phyloP scores from a whole-genome alignment of 2,113 vertebrate genomes.

The Engystomops pustulosus region DNA sequence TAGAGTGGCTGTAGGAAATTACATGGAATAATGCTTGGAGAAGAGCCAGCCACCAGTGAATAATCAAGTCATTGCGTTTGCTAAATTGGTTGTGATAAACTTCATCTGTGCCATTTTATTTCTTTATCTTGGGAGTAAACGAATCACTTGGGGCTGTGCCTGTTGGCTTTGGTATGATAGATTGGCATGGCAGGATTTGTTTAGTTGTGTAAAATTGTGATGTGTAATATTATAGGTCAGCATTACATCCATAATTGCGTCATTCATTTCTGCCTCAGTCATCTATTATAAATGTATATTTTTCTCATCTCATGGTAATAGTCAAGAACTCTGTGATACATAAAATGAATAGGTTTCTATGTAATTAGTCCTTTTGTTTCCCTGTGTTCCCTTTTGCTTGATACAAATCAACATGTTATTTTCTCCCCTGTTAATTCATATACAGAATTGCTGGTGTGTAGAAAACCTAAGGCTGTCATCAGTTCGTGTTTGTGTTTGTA shows the following conservation, averaged over 20 bases:
- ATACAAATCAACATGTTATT: neutral
- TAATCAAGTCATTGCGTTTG: neutral
- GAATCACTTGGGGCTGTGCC: neutral
- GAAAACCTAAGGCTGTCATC: slow-evolving; percentile 19
- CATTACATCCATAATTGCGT: no score
- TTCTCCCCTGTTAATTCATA: neutral
- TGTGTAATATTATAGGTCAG: neutral
- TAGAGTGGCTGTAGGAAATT: neutral
- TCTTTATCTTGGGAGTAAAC: neutral
- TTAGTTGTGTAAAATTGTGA: neutral
- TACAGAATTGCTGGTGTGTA: neutral
- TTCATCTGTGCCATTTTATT: neutral
- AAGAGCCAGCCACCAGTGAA: neutral
- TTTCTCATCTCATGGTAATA: neutral
- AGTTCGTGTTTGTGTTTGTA: slow-evolving; percentile 46
- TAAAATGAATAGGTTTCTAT: neutral
- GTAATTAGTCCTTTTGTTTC: neutral
- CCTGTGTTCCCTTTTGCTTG: neutral
- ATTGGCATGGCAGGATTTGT: neutral
- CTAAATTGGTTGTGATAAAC: neutral
- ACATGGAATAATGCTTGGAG: neutral
- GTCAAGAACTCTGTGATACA: neutral
- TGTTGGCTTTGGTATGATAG: neutral
- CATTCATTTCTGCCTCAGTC: neutral
- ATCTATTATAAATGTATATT: neutral